Base-by-base conservation (phyloP, 2,797 vertebrate species). In the Sebastes dallii region DNA sequence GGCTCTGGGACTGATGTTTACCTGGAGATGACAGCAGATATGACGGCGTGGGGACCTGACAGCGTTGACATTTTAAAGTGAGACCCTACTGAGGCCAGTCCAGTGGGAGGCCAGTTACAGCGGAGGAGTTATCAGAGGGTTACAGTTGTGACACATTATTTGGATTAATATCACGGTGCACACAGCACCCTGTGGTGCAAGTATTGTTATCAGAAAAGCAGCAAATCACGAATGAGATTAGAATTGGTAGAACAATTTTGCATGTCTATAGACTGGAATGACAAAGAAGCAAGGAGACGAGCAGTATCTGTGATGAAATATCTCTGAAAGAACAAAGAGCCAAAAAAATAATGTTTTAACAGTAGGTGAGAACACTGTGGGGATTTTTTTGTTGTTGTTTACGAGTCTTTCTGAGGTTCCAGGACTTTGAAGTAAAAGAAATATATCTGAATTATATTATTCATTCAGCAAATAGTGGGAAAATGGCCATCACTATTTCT, bases 31-130 rank as follows among this genome's bases (percentile, higher is more conserved):
- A 89, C 78, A 85, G 64, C 25, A 72, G 78, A 87, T 77, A 68
- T 72, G 78, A 89, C 13, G 24, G 64, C 27, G 8, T 36, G 74
- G 64, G 52, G 78, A 75, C 82, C 68, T 67, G 88, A 91, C 88
- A 81, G 81, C 52, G 68, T 12, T 92, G 90, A 89, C 84, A 90
- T 92, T 92, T 91, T 77, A 79, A 89, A 81, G 82, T 59, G 73
- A 82, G 83, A 66, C 68, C 84, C 78, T 12, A 39, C 86, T 42
- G 84, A 70, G 75, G 70, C 34, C 6, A 2, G 84, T 87, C 85
- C 72, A 66, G 78, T 32, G 82, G 85, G 85, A 85, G 85, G 80
- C 76, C 52, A 9, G 85, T 27, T 46, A 29, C 22, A 78, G 34
- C 8, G 46, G 54, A 64, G 68, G 58, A 74, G 74, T 59, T 67